Base-by-base conservation (phyloP, 2,113 vertebrate species). In the Pipra filicauda region DNA sequence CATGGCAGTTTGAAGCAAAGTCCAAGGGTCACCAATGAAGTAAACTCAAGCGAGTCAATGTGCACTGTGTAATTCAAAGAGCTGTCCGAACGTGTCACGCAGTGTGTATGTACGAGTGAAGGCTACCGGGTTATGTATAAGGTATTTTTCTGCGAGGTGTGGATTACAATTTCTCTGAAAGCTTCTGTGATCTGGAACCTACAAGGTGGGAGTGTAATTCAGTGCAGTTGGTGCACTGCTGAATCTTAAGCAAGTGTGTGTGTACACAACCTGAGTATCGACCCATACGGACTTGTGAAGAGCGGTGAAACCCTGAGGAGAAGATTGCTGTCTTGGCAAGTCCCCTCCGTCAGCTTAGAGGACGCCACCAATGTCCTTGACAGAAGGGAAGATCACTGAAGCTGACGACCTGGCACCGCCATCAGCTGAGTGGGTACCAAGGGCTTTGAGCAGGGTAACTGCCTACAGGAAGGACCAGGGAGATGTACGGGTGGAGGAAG, bases 1-100 rank as follows among this genome's bases (percentile, higher is more conserved):
- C 91, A 89, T 51, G 86, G 93, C 92, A 96, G 88, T 95, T 87
- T 94, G 76, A 96, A 91, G 76, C 96, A 94, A 97, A 96, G 96
- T 97, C 95, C 91, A 96, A 96, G 92, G 96, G 92, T 97, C 93
- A 81, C 70, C 26, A 26, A 37, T 15, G 79, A 93, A 92, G 83
- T 78, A 92, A 88, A 61, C 73, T 39, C 61, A 21, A 84, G 65
- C 31, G 3, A 82, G 66, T 89, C 86, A 62, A 8, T 91, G 70
- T 93, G 93, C 94, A 81, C 88, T 93, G 48, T 6, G 18, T 57
- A 87, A 93, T 91, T 89, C 61, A 46, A 83, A 94, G 91, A 8
- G 1, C 59, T 61, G 80, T n/a, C 61, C 0, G 5, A 48, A 48
- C 23, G 44, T 77, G 86, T 86, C 73, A 86, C 8, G 2, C 83